phyloP scores from a whole-genome alignment of 2,888 invertebrate genomes.

The Drosophila testacea region DNA sequence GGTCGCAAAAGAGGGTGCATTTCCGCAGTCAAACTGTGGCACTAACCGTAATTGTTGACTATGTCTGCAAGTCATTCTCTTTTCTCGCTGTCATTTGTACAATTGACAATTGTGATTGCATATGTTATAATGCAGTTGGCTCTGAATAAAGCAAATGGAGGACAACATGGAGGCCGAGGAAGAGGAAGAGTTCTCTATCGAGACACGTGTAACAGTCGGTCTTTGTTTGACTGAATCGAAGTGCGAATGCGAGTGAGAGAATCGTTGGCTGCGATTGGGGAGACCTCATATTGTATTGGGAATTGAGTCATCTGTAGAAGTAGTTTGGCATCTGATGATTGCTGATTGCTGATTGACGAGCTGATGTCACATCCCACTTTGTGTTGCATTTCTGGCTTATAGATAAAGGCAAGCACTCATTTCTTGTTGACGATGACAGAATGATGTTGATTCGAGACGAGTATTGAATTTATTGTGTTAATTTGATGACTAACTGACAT shows the following conservation, averaged over 20 bases:
- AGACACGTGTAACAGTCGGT: conserved; percentile 33
- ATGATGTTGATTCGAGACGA: neutral
- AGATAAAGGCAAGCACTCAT: conserved; percentile 18
- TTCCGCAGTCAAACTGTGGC: conserved; percentile 73
- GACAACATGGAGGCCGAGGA: neutral
- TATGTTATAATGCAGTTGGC: conserved; percentile 69
- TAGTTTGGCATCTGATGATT: conserved; percentile 60
- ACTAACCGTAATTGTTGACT: conserved; percentile 76
- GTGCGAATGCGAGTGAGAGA: conserved; percentile 12
- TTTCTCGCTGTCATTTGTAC: conserved; percentile 68
- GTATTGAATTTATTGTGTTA: neutral
- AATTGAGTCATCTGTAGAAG: conserved; percentile 27
- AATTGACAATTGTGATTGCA: conserved; percentile 79
- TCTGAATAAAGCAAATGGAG: conserved; percentile 21
- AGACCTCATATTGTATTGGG: conserved; percentile 3
- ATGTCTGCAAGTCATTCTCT: conserved; percentile 54
- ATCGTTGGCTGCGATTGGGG: conserved; percentile 23
- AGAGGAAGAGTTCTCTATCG: neutral
- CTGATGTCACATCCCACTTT: conserved; percentile 28
- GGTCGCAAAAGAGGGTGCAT: conserved; percentile 1
- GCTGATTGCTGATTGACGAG: conserved; percentile 67
- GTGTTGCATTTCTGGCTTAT: conserved; percentile 11
- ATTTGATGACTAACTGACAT: neutral
- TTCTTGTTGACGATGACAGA: neutral
- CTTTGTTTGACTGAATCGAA: conserved; percentile 43